Conservation (phyloP, 2,888 invertebrate genomes). For the Heliconius cydno region DNA sequence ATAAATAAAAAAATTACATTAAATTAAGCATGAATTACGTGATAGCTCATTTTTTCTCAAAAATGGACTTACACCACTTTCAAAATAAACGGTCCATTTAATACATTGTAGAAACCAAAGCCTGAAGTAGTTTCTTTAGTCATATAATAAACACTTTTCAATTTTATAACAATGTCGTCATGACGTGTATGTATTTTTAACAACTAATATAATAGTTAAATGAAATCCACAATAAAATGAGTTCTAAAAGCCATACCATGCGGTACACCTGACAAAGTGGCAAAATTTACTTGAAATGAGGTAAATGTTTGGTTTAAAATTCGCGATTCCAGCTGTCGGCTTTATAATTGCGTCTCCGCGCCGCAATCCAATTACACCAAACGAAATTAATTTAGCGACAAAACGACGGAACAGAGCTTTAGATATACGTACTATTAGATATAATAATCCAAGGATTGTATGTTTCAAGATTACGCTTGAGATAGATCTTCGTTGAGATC, state of each 20-base stretch:
- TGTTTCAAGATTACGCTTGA: conserved; percentile 15
- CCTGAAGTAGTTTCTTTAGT: no score
- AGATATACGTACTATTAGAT: conserved; percentile 7
- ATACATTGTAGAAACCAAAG: no score
- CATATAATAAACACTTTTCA: no score
- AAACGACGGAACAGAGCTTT: conserved; percentile 40
- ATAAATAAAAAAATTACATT: no score
- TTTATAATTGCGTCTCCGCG: conserved; percentile 54
- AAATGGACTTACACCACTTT: no score
- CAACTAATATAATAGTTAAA: background rate
- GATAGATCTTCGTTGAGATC: background rate
- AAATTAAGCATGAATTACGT: no score
- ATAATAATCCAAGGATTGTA: conserved; percentile 15
- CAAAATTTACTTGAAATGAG: conserved; percentile 28
- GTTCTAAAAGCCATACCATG: conserved; percentile 7
- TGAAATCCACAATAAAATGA: background rate
- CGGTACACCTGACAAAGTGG: conserved; percentile 27
- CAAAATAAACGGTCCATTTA: no score
- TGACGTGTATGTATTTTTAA: background rate
- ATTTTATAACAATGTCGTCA: no score
- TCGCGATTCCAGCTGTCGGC: conserved; percentile 42
- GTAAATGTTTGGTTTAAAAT: conserved; percentile 41
- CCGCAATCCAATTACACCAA: conserved; percentile 56
- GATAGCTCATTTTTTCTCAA: no score
- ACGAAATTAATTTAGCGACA: conserved; percentile 59